Conservation (phyloP, 2,797 vertebrate genomes). For the Fistularia tabacaria region DNA sequence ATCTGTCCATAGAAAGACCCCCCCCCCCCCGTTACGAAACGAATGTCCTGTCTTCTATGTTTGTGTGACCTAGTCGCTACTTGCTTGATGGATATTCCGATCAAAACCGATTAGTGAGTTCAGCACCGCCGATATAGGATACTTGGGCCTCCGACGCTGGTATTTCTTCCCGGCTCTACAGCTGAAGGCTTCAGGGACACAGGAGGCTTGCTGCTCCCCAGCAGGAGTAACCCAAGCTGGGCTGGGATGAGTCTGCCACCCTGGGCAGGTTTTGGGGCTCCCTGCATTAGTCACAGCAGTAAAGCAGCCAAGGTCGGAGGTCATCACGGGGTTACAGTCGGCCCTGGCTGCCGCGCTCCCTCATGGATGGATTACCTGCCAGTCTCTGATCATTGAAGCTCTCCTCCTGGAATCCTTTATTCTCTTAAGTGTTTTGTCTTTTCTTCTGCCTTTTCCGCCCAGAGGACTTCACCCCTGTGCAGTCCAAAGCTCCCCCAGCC, state of each 20-base stretch:
- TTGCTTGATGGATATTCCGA: neutral
- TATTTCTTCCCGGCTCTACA: slow-evolving; percentile 14
- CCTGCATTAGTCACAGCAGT: slow-evolving; percentile 60
- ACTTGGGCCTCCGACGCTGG: slow-evolving; percentile 1
- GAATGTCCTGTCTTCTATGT: neutral
- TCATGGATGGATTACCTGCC: slow-evolving; percentile 47
- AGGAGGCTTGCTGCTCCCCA: slow-evolving; percentile 9
- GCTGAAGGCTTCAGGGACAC: slow-evolving; percentile 4
- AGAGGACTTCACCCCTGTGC: slow-evolving; percentile 85
- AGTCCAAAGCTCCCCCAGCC: slow-evolving; percentile 68
- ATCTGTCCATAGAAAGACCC: too few species aligned
- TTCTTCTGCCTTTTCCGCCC: slow-evolving; percentile 13
- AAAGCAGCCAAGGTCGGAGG: slow-evolving; percentile 40
- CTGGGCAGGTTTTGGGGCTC: slow-evolving; percentile 35
- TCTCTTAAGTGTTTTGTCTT: slow-evolving; percentile 37
- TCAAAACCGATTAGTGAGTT: slow-evolving; percentile 3
- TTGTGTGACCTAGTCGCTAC: neutral
- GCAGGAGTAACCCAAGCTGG: slow-evolving; percentile 48
- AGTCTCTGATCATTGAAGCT: slow-evolving; percentile 31
- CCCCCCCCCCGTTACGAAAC: neutral
- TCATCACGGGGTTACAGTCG: slow-evolving; percentile 31
- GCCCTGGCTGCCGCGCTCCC: slow-evolving; percentile 13
- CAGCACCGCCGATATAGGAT: slow-evolving; percentile 22
- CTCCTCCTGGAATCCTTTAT: slow-evolving; percentile 21
- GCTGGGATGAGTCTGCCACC: slow-evolving; percentile 34